phyloP scores from a whole-genome alignment of 2,113 vertebrate species.

The Dicrurus megarhynchus region DNA sequence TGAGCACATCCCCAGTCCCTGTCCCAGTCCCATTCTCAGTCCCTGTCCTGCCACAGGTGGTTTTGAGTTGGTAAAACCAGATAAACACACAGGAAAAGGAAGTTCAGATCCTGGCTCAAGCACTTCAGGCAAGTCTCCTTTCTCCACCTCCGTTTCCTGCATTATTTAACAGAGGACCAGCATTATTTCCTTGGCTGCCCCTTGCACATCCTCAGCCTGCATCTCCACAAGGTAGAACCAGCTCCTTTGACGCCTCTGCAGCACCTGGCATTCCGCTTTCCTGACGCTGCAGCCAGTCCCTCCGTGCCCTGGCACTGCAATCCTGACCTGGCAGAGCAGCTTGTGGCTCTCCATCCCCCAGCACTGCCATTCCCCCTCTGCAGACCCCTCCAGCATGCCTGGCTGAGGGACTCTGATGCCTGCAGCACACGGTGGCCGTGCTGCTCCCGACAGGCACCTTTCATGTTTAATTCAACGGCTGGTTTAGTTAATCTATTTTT shows the following conservation, averaged over 20 bases:
- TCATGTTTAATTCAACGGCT: constrained; percentile 72
- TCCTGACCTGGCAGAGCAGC: neutral
- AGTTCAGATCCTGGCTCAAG: neutral
- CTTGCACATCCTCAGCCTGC: neutral
- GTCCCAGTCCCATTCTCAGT: neutral
- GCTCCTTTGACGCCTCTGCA: neutral
- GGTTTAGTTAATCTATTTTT: constrained; percentile 72
- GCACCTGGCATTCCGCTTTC: neutral
- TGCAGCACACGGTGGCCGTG: neutral
- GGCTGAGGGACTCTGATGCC: neutral
- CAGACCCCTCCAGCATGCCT: neutral
- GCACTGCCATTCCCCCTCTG: neutral
- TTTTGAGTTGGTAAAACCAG: neutral
- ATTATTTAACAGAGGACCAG: neutral
- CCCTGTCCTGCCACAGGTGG: neutral
- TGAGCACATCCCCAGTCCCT: neutral
- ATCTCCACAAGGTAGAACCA: accelerated
- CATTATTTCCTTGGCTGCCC: neutral
- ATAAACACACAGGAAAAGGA: neutral
- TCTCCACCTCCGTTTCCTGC: accelerated
- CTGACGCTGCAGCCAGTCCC: neutral
- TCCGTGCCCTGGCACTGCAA: accelerated
- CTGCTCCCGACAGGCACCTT: neutral
- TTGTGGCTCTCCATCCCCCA: neutral
- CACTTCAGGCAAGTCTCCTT: neutral